Conservation (phyloP, 35 echinoderm and acorn worm genomes). For the Lytechinus variegatus region DNA sequence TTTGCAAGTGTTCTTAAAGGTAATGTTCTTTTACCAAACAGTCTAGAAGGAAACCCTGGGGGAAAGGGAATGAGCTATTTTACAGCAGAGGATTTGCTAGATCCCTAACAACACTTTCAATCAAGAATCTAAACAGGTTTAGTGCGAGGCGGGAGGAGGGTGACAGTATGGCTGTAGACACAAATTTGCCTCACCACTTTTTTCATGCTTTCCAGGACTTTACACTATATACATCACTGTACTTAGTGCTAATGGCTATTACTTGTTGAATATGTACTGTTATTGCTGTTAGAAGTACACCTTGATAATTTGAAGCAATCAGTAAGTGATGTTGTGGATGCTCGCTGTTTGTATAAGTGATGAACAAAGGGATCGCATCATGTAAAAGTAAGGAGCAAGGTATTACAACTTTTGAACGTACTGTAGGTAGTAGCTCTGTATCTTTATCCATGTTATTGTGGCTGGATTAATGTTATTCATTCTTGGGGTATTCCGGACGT, state of each 20-base stretch:
- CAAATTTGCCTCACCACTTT: neutral
- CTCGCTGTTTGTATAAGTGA: neutral
- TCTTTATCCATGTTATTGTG: neutral
- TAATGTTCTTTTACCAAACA: slow-evolving; percentile 12
- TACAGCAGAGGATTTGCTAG: neutral
- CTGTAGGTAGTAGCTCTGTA: neutral
- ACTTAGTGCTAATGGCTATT: neutral
- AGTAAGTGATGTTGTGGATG: neutral
- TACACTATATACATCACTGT: too few relatives aligned
- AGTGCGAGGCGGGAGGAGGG: neutral
- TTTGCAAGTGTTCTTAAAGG: slow-evolving; percentile 2
- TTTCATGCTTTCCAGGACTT: neutral
- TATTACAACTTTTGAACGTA: too few relatives aligned
- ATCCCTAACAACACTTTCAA: slow-evolving; percentile 1
- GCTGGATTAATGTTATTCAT: neutral
- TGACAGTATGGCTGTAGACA: neutral
- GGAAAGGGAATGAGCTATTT: neutral
- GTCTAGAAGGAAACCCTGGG: neutral
- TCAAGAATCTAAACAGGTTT: neutral
- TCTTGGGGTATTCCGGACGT: neutral
- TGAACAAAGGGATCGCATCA: neutral
- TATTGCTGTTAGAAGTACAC: neutral
- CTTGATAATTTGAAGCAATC: neutral
- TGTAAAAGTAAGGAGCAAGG: too few relatives aligned
- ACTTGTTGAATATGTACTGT: neutral